A percentile compares a stretch with the other conserved stretches of the same genome.
Evolutionary conservation across 2,888 invertebrate species (phyloP).

Genomic region (Ichneumoninae sp.): DNA sequence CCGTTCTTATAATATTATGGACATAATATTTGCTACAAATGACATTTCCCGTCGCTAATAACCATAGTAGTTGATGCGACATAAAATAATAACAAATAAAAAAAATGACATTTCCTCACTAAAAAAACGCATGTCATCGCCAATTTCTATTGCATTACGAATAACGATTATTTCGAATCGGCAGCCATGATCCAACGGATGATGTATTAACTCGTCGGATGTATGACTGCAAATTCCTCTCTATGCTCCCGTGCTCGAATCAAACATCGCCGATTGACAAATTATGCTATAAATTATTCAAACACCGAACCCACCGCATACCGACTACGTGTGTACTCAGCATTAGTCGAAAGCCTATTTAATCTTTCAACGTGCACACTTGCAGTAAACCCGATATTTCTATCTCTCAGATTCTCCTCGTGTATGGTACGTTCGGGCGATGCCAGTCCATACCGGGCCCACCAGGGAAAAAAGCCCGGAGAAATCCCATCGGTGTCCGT

Average conservation of each 20-base stretch:
- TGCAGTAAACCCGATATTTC: neutral
- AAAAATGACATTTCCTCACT: neutral
- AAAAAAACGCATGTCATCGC: neutral
- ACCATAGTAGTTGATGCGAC: too few relatives aligned
- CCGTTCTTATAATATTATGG: too few relatives aligned
- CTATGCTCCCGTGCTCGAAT: constrained; percentile 11
- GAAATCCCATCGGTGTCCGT: constrained; percentile 39
- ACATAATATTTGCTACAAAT: neutral
- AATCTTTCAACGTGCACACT: constrained; percentile 67
- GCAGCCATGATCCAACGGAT: neutral
- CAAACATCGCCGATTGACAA: constrained; percentile 64
- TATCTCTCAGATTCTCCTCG: constrained; percentile 9
- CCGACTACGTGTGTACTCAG: constrained; percentile 57
- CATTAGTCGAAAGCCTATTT: constrained; percentile 66
- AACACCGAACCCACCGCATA: constrained; percentile 24
- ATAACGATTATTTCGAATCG: neutral
- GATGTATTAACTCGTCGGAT: neutral
- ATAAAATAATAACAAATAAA: too few relatives aligned
- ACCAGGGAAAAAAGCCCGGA: constrained; percentile 37
- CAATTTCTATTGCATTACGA: neutral
- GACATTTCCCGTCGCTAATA: neutral
- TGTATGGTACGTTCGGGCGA: constrained; percentile 15
- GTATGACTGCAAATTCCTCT: neutral
- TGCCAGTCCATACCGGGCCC: constrained; percentile 16
- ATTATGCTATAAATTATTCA: constrained; percentile 69